Evolutionary conservation across 2,797 vertebrate genomes (phyloP).

Genomic region (Rhinatrema bivittatum): DNA sequence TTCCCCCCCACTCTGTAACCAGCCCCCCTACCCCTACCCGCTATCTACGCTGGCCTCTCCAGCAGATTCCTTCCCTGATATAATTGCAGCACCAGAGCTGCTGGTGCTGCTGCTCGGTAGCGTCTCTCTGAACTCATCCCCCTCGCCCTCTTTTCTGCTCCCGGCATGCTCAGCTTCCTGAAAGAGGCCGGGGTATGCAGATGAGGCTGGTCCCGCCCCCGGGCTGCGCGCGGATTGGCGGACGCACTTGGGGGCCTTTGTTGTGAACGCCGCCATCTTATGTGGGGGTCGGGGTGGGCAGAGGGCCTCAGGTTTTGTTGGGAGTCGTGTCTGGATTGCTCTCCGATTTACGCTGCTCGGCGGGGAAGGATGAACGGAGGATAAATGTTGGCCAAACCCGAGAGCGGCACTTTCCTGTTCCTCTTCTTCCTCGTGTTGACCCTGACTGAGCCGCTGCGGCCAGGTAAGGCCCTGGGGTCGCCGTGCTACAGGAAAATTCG

Average conservation of each 20-base stretch:
- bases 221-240: neutral
- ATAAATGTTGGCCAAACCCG: constrained; percentile 97
- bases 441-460: constrained; percentile 82
- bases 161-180: neutral
- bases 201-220: neutral
- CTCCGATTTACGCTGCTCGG: constrained; percentile 48
- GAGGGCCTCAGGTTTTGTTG: neutral
- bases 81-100: too few species aligned
- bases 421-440: constrained; percentile 84
- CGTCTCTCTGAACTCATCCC: too few species aligned
- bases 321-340: constrained; percentile 4
- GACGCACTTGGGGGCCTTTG: neutral
- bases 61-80: too few species aligned
- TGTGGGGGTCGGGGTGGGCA: neutral
- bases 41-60: too few species aligned
- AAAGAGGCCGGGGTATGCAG: neutral
- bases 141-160: too few species aligned
- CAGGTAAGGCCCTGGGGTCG: constrained; percentile 65
- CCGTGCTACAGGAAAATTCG: neutral
- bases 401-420: constrained; percentile 86
- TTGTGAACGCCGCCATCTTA: neutral
- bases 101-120: too few species aligned
- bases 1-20: too few species aligned
- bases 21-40: too few species aligned
- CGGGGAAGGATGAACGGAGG: constrained; percentile 94